Conservation (phyloP, 2,888 invertebrate species). For the Ditylenchus weischeri region DNA sequence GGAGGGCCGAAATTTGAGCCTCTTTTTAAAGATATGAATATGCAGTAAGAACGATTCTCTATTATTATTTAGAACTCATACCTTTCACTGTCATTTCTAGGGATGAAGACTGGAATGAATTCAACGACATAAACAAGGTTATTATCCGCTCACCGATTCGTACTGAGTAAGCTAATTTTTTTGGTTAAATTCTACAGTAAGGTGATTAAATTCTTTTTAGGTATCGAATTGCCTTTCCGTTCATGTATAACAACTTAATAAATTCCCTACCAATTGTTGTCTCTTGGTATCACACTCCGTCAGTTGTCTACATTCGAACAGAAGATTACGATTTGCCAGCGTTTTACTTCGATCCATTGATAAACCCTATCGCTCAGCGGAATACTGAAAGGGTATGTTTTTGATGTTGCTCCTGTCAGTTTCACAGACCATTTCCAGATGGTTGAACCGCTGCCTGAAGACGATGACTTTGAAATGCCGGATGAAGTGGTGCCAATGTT, state of each 20-base stretch:
- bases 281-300: constrained; percentile 98
- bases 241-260: constrained; percentile 75
- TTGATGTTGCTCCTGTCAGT: background rate
- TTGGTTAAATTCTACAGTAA: background rate
- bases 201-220: background rate
- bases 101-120: constrained; percentile 99
- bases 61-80: background rate
- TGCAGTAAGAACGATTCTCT: constrained; percentile 68
- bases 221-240: too few species aligned
- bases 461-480: constrained; percentile 80
- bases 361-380: constrained; percentile 95
- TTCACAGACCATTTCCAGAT: constrained; percentile 39
- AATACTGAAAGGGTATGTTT: constrained; percentile 66
- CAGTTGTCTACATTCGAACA: constrained; percentile 98
- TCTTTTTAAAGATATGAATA: constrained; percentile 91
- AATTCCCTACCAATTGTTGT: constrained; percentile 87
- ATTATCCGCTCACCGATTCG: constrained; percentile 96
- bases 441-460: constrained; percentile 80
- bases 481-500: constrained; percentile 87
- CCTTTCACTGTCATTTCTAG: constrained; percentile 61
- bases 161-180: constrained; percentile 96
- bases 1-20: constrained; percentile 99
- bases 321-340: constrained; percentile 99
- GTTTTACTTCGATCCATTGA: constrained; percentile 98
- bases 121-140: constrained; percentile 99